Conservation (phyloP, 1,140 invertebrate genomes). For the Drosophila nigrodunni region DNA sequence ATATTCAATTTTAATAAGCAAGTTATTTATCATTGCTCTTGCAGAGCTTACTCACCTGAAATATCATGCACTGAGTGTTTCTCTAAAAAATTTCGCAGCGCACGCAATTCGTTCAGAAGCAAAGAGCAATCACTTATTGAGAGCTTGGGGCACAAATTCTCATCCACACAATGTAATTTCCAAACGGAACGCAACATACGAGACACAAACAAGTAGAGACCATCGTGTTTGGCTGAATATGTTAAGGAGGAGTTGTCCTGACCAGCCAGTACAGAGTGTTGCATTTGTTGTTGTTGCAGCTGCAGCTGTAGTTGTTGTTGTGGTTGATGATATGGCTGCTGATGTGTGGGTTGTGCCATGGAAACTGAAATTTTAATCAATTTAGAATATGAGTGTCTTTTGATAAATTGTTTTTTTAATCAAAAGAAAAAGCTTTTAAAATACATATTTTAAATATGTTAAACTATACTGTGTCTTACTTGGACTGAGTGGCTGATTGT, state of each 20-base stretch:
- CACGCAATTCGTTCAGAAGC: slow-evolving; percentile 85
- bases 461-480: slow-evolving; percentile 46
- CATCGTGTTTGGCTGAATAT: slow-evolving; percentile 93
- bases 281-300: slow-evolving; percentile 56
- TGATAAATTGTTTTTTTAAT: too few relatives aligned
- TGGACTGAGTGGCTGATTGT: slow-evolving; percentile 68
- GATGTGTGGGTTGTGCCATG: slow-evolving; percentile 57
- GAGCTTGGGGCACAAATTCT: slow-evolving; percentile 84
- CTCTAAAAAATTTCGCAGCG: slow-evolving; percentile 85
- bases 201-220: slow-evolving; percentile 95
- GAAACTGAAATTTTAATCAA: slow-evolving; percentile 1
- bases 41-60: slow-evolving; percentile 50
- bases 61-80: slow-evolving; percentile 79
- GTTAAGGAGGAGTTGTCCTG: slow-evolving; percentile 61
- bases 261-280: slow-evolving; percentile 1
- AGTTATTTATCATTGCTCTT: not conserved
- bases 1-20: not conserved
- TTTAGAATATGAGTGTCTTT: not conserved
- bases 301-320: too few relatives aligned
- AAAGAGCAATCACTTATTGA: slow-evolving; percentile 85
- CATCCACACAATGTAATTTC: slow-evolving; percentile 89
- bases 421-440: too few relatives aligned
- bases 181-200: slow-evolving; percentile 94
- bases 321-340: slow-evolving; percentile 46
- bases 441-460: too few relatives aligned